Base-by-base conservation (phyloP, 2,113 vertebrate genomes). In the Anoura caudifer region DNA sequence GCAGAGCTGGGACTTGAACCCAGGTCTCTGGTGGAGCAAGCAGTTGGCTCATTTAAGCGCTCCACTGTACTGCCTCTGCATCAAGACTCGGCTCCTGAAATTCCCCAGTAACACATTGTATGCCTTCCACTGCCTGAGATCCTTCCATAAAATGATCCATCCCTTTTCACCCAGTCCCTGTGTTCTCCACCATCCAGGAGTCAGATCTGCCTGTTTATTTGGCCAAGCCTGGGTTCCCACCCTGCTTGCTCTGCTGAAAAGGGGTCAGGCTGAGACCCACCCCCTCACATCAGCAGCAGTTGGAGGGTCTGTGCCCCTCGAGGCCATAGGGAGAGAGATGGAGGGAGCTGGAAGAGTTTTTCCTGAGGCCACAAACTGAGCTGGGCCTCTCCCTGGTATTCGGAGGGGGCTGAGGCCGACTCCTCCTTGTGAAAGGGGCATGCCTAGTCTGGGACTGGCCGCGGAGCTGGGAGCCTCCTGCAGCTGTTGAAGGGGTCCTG, bases 311-410 rank as follows among this genome's bases (percentile, higher is more conserved):
- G 47, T 2, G 19, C 41, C 45, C 83, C 43, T 26, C 1, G 0
- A 77, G 70, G 47, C 73, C 3, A 1, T 14, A 15, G 33, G 13
- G 41, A 36, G 45, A 52, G 47, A 65, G 47, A 19, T 11, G 28
- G 61, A 45, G 28, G 69, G 52, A 41, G 38, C 22, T 72, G 69
- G 80, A 17, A 15, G 38, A 19, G 38, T 43, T 70, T 52, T 26
- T 93, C 38, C 92, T 5, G 12, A 90, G 86, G 38, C 61, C 47
- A 47, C 75, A 33, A 12, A 43, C 4, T 8, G 63, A 38, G 33
- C 45, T 19, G 41, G 87, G 79, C 73, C 70, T 82, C 75, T 65
- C 91, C 28, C 69, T 80, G 92, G 69, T 36, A 36, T 43, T 41
- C 1, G 7, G 59, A 31, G 50, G 36, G 70, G 31, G 22, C 11